Evolutionary conservation across 2,888 invertebrate genomes (phyloP).

Genomic region (Zaprionus obscuricornis): DNA sequence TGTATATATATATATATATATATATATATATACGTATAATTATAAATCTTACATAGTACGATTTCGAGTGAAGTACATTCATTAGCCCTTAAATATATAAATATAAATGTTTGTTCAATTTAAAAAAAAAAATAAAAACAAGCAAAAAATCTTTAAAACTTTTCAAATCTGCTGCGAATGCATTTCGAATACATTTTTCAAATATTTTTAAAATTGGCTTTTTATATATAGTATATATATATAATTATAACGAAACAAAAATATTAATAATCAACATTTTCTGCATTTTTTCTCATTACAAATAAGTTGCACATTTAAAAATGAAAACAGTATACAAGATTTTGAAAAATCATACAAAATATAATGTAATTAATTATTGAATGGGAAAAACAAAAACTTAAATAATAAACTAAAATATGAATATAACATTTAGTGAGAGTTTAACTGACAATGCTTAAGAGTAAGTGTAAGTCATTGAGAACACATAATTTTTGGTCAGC

Average conservation of each 20-base stretch:
- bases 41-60: constrained; percentile 69
- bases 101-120: constrained; percentile 50
- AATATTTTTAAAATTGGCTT: constrained; percentile 50
- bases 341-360: constrained; percentile 58
- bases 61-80: constrained; percentile 75
- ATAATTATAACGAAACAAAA: constrained; percentile 28
- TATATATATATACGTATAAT: constrained; percentile 20
- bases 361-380: constrained; percentile 69
- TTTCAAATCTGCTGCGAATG: constrained; percentile 36
- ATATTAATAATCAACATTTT: constrained; percentile 28
- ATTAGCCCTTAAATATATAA: constrained; percentile 67
- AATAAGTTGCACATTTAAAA: constrained; percentile 43
- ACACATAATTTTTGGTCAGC: constrained; percentile 72
- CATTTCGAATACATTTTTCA: constrained; percentile 67
- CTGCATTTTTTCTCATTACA: constrained; percentile 35
- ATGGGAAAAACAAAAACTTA: constrained; percentile 63
- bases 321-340: constrained; percentile 51
- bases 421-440: constrained; percentile 9
- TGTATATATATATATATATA: constrained; percentile 38
- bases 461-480: constrained; percentile 46
- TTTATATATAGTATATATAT: constrained; percentile 31
- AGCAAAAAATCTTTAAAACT: constrained; percentile 39
- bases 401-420: constrained; percentile 25
- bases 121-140: constrained; percentile 27
- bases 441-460: constrained; percentile 23